Percentiles rank a stretch among this genome's conserved stretches.
These are phyloP conservation scores for Drosophila baimaii DNA, from an alignment of 1,140 invertebrate genomes.

Conservation along the genomic window DNA sequence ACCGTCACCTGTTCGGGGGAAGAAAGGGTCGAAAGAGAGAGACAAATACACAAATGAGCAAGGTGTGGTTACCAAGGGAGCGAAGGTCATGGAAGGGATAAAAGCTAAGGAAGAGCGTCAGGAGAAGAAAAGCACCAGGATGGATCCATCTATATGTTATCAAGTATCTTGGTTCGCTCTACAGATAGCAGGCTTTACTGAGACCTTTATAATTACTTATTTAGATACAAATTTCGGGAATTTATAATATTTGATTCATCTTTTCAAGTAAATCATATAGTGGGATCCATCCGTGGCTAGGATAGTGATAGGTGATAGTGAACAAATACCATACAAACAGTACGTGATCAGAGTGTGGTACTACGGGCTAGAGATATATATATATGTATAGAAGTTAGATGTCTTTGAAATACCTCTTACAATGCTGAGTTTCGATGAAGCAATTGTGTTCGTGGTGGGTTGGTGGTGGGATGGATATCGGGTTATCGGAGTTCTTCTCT, in stretches of 20 bases:
- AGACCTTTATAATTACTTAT: background rate
- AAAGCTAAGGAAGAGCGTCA: slow-evolving; percentile 1
- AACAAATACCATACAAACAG: slow-evolving; percentile 19
- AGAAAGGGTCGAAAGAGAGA: slow-evolving; percentile 14
- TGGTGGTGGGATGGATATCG: slow-evolving; percentile 7
- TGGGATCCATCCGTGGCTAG: background rate
- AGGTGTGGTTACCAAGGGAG: background rate
- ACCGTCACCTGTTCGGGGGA: slow-evolving; percentile 65
- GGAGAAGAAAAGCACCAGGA: background rate
- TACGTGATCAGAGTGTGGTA: slow-evolving; percentile 4
- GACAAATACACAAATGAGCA: slow-evolving; percentile 8
- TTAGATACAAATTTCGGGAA: background rate
- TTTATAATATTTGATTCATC: no score
- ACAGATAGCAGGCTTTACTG: no score
- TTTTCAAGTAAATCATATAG: background rate
- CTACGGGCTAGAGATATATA: background rate
- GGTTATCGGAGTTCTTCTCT: slow-evolving; percentile 27
- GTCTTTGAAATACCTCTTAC: slow-evolving; percentile 67
- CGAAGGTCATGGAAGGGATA: background rate
- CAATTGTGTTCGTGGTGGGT: slow-evolving; percentile 58
- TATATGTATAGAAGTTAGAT: slow-evolving; percentile 22
- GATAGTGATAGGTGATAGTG: slow-evolving; percentile 3
- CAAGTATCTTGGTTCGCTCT: background rate
- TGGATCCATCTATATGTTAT: background rate
- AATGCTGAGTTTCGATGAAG: slow-evolving; percentile 66